A percentile compares a stretch with the other conserved stretches of the same genome.
Evolutionary conservation across 2,113 vertebrate species (phyloP).

Genomic region (Epinephelus cyanopodus): DNA sequence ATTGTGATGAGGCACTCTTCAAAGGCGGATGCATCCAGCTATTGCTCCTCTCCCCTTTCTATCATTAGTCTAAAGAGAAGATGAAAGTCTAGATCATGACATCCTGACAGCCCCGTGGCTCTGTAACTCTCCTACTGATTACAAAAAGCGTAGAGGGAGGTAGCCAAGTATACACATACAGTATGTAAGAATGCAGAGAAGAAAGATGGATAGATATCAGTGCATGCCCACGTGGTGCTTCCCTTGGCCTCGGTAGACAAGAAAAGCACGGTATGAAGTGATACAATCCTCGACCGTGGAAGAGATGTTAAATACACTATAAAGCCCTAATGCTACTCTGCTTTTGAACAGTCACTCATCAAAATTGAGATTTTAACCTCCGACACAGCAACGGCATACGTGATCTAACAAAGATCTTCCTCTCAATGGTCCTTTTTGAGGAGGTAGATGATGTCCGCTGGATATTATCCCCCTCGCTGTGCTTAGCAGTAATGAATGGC

Average conservation of each 20-base stretch:
- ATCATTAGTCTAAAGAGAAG: slow-evolving; percentile 61
- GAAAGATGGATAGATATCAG: slow-evolving; percentile 7
- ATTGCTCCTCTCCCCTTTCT: slow-evolving; percentile 53
- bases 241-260: slow-evolving; percentile 12
- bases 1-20: slow-evolving; percentile 72
- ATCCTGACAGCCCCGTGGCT: slow-evolving; percentile 45
- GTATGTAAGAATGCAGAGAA: neutral
- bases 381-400: slow-evolving; percentile 19
- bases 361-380: slow-evolving; percentile 60
- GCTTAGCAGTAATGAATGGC: slow-evolving; percentile 70
- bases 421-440: slow-evolving; percentile 40
- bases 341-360: slow-evolving; percentile 52
- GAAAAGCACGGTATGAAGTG: slow-evolving; percentile 25
- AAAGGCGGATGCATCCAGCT: slow-evolving; percentile 64
- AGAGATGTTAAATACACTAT: slow-evolving; percentile 46
- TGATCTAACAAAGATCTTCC: slow-evolving; percentile 45
- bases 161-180: slow-evolving; percentile 8
- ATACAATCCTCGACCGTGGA: slow-evolving; percentile 6
- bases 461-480: slow-evolving; percentile 67
- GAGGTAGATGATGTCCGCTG: slow-evolving; percentile 41
- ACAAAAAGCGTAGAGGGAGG: slow-evolving; percentile 26
- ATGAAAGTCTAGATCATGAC: slow-evolving; percentile 56
- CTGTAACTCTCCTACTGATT: slow-evolving; percentile 16
- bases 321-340: slow-evolving; percentile 10
- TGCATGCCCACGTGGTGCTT: neutral